Conservation (phyloP, 1,140 invertebrate genomes). For the Pinna nobilis region DNA sequence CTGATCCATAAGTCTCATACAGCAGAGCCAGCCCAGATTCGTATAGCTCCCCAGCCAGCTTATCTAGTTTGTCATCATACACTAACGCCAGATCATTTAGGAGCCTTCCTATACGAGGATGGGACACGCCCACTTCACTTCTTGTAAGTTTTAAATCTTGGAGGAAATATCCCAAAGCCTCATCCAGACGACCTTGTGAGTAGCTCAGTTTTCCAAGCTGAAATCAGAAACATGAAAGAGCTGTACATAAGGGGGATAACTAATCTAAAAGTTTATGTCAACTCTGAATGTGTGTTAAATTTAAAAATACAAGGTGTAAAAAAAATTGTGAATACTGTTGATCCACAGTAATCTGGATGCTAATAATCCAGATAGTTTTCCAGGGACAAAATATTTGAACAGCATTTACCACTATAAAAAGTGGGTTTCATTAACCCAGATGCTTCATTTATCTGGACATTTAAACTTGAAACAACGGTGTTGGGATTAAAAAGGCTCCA, state of each 20-base stretch:
- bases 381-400: too few species aligned
- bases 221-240: too few species aligned
- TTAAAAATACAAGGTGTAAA: neutral
- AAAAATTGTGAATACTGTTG: too few species aligned
- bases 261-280: neutral
- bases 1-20: slow-evolving; percentile 48
- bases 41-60: slow-evolving; percentile 49
- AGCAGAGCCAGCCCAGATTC: slow-evolving; percentile 52
- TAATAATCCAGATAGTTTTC: too few species aligned
- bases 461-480: too few species aligned
- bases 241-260: too few species aligned
- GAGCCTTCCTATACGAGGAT: slow-evolving; percentile 52
- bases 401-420: too few species aligned
- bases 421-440: too few species aligned
- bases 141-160: slow-evolving; percentile 59
- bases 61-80: slow-evolving; percentile 58
- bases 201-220: slow-evolving; percentile 61
- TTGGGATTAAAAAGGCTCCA: too few species aligned
- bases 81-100: slow-evolving; percentile 57
- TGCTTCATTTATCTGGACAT: too few species aligned
- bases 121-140: slow-evolving; percentile 52
- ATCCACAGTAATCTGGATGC: too few species aligned
- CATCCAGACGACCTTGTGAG: slow-evolving; percentile 54
- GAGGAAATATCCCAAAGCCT: slow-evolving; percentile 54
- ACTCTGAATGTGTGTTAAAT: neutral